A percentile compares a stretch with the other conserved stretches of the same genome.
phyloP scores from a whole-genome alignment of 2,113 vertebrate genomes.

The Entelurus aequoreus region DNA sequence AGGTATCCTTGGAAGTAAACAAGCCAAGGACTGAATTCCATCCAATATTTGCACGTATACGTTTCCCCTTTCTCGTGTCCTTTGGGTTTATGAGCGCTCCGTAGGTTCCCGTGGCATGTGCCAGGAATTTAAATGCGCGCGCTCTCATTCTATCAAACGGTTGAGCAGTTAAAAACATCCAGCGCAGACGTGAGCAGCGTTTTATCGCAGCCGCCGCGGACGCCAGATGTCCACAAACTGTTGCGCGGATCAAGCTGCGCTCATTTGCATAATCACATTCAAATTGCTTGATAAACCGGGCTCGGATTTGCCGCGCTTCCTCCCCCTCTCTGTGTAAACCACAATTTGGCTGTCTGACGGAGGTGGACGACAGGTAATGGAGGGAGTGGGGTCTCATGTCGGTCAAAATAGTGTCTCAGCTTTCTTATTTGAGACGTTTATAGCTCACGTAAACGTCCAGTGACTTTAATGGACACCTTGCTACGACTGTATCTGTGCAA shows the following conservation, averaged over 20 bases:
- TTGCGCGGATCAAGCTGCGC: slow-evolving; percentile 34
- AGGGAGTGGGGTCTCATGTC: slow-evolving; percentile 36
- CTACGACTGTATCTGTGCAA: slow-evolving; percentile 6
- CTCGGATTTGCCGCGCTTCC: background rate
- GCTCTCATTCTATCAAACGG: slow-evolving; percentile 21
- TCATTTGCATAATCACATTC: slow-evolving; percentile 65
- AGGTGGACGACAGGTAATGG: slow-evolving; percentile 12
- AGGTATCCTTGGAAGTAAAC: background rate
- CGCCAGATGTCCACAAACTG: slow-evolving; percentile 46
- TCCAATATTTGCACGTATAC: background rate
- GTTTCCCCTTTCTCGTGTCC: slow-evolving; percentile 14
- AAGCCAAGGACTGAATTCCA: background rate
- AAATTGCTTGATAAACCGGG: slow-evolving; percentile 53
- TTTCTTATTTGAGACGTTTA: too few species aligned
- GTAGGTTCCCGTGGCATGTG: slow-evolving; percentile 24
- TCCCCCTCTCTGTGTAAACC: slow-evolving; percentile 22
- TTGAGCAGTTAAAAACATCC: slow-evolving; percentile 35
- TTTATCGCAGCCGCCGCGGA: slow-evolving; percentile 38
- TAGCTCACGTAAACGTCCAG: slow-evolving; percentile 4
- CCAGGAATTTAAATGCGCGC: slow-evolving; percentile 36
- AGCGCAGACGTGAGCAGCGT: slow-evolving; percentile 13
- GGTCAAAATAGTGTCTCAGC: slow-evolving; percentile 31
- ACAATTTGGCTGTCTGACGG: slow-evolving; percentile 18
- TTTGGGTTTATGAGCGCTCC: slow-evolving; percentile 11
- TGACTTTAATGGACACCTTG: slow-evolving; percentile 19